A percentile compares a stretch with the other conserved stretches of the same genome.
These are phyloP conservation scores for Ammodramus savannarum DNA, from an alignment of 2,113 vertebrate species.

Conservation along the genomic window DNA sequence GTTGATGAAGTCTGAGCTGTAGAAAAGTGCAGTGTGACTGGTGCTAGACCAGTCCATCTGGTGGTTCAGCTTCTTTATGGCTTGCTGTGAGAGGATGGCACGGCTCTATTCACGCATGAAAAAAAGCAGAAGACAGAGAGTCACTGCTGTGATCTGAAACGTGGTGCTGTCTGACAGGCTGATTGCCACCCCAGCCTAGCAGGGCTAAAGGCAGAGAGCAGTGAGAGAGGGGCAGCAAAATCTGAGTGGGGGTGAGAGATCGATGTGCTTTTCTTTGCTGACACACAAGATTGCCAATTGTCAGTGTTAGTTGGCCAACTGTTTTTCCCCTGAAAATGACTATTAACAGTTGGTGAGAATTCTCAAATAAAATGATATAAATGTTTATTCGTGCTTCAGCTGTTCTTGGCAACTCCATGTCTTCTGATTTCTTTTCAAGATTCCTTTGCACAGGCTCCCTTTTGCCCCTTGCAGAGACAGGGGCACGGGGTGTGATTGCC, in stretches of 20 bases:
- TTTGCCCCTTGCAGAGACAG: background rate
- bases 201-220: background rate
- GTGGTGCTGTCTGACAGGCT: background rate
- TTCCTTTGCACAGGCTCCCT: background rate
- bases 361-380: background rate
- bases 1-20: background rate
- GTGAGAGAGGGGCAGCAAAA: background rate
- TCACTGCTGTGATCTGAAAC: background rate
- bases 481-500: background rate
- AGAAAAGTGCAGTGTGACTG: background rate
- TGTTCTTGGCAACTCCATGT: background rate
- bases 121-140: background rate
- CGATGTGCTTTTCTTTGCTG: background rate
- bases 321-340: background rate
- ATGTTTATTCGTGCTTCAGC: background rate
- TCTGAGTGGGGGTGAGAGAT: background rate
- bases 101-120: fast-evolving
- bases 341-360: background rate
- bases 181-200: background rate
- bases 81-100: background rate
- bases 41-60: constrained; percentile 8
- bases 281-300: background rate
- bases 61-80: background rate
- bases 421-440: background rate
- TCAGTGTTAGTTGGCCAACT: fast-evolving